Evolutionary conservation across 2,888 invertebrate genomes (phyloP), one percentile per base, ranked within the genome.

Genomic region (Neoitamus cyanurus): DNA sequence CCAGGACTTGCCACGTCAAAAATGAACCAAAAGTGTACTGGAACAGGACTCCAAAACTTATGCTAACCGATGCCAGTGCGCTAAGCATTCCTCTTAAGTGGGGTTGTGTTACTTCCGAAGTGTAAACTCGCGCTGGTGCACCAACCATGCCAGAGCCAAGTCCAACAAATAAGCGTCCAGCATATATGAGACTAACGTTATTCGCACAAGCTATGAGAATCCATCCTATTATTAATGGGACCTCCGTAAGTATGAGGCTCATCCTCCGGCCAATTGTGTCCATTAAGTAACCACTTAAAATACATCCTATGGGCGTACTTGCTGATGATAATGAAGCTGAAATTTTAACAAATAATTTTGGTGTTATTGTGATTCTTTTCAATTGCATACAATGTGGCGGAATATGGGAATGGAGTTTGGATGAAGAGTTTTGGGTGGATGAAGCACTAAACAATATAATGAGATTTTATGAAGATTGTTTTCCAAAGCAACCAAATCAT

Each of bases 11-110:
- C 95, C 95, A 96, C 30, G 92, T 88, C 7, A 94, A 91, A 7
- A 92, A 90, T 85, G 94, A 93, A 77, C 95, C 94, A 48, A 94
- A 90, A 0, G 93, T 92, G 87, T 94, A 94, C 91, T 94, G 93
- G 11, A 93, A 92, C 3, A 95, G 90, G 1, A 95, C 95, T 1
- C 96, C 96, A 31, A 95, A 93, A 70, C 95, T 95, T 0, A 96
- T 94, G 0, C 94, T 94, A 0, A 96, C 94, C 48, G 95, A 95
- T 0, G 95, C 93, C 46, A 95, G 89, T 0, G 95, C 94, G 0
- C 94, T 94, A 6, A 96, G 91, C 93, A 94, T 94, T 1, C 96
- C 96, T n/a, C 96, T 92, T 0, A 95, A 91, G 89, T 95, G 94
- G 0, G 95, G 95, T 87, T 95, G 94, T 0, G 95, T 94, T 0